phyloP scores from a whole-genome alignment of 2,113 vertebrate species.

The Piprites chloris region DNA sequence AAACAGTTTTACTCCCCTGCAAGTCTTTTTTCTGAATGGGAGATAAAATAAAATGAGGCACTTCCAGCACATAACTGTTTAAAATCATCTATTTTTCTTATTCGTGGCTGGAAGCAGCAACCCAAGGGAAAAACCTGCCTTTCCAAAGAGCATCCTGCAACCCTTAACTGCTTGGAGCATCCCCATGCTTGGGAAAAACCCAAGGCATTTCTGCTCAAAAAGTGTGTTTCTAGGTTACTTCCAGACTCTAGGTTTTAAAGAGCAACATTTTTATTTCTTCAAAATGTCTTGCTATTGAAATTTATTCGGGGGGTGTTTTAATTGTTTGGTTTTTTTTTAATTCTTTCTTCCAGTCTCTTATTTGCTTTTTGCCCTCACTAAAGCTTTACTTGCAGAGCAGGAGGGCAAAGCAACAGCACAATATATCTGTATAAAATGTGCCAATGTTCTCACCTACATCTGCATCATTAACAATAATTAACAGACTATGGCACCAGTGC shows the following conservation, averaged over 20 bases:
- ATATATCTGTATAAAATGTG: not conserved
- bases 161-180: not conserved
- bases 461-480: not conserved
- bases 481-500: not conserved
- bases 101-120: not conserved
- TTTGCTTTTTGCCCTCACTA: not conserved
- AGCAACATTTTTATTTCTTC: not conserved
- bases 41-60: constrained; percentile 10
- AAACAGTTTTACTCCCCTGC: not conserved
- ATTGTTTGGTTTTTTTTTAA: no score
- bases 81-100: not conserved
- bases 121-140: not conserved
- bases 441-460: not conserved
- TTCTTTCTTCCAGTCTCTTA: not conserved
- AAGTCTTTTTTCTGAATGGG: not conserved
- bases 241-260: not conserved
- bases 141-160: not conserved
- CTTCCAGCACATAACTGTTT: not conserved
- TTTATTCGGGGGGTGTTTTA: not conserved
- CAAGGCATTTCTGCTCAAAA: not conserved
- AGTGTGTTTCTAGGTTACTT: not conserved
- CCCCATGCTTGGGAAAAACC: no score
- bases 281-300: not conserved
- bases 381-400: not conserved
- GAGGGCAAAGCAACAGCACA: not conserved